Base-by-base conservation (phyloP, 2,797 vertebrate genomes). In the Pantherophis alleghaniensis region DNA sequence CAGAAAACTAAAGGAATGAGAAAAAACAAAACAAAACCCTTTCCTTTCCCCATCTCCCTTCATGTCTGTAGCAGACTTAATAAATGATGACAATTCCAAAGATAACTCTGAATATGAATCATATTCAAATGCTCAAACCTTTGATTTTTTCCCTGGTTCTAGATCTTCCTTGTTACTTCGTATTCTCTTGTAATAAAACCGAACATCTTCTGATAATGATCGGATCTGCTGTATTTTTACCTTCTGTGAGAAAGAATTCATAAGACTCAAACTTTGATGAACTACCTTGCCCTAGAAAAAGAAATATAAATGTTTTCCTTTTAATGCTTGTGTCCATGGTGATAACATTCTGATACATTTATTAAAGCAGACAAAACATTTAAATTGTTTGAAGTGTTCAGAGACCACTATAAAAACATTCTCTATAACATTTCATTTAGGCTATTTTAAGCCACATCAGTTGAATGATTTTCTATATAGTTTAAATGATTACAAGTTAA, bases 221-320 rank as follows among this genome's bases (percentile, higher is more conserved):
- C 98, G 98, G 96, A 99, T 98, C 96, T 99, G 99, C 92, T 99
- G 99, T 94, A 99, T 98, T 96, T 98, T 98, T 93, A 99, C 99
- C 97, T 98, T 99, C 97, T 99, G 99, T 93, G 99, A 99, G 96
- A 99, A 99, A 92, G 99, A 99, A 97, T 99, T 99, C 97, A 99
- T 98, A 92, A 99, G 97, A 96, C 98, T 99, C 97, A 99, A 98
- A 96, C 98, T 98, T 92, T 99, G 99, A 97, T 99, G 99, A 96
- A 99, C 99, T 66, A 98, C 96, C 96, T 99, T 99, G 9, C 99
- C 99, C 99, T 99, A 93, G 87, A 97, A 95, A 96, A 96, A 32
- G 95, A 94, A 97, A 92, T 3, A n/a, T 53, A 53, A 53, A 53
- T 69, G 28, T 16, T 88, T 94, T 88, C 95, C 95, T 90, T 18